phyloP scores from a whole-genome alignment of 2,888 invertebrate species.

The Vandiemenella viatica region DNA sequence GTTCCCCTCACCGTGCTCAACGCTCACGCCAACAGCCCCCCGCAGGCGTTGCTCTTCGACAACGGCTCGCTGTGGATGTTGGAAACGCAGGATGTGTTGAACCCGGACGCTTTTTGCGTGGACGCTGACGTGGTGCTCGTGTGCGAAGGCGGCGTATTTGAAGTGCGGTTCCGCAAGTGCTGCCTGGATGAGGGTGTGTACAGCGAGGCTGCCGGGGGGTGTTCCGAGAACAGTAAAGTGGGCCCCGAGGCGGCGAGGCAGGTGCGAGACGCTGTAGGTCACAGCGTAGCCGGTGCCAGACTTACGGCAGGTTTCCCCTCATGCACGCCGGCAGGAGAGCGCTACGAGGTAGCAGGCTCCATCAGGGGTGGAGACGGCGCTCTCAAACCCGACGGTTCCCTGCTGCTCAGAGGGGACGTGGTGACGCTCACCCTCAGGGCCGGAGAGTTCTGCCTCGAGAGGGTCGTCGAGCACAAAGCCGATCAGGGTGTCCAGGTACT shows the following conservation, averaged over 20 bases:
- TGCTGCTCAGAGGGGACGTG: neutral
- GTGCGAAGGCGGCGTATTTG: constrained; percentile 31
- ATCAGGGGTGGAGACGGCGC: constrained; percentile 1
- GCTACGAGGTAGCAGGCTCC: constrained; percentile 7
- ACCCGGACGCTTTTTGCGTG: constrained; percentile 48
- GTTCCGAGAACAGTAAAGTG: constrained; percentile 19
- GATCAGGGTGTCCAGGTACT: constrained; percentile 20
- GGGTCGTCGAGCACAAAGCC: constrained; percentile 29
- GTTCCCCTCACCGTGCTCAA: neutral
- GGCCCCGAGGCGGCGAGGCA: constrained; percentile 14
- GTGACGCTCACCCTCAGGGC: constrained; percentile 21
- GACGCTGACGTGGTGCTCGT: constrained; percentile 49
- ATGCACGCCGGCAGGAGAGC: constrained; percentile 2
- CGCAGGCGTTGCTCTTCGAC: constrained; percentile 40
- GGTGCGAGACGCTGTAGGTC: constrained; percentile 21
- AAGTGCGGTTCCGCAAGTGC: constrained; percentile 42
- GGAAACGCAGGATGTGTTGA: constrained; percentile 30
- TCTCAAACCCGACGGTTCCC: constrained; percentile 5
- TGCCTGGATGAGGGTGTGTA: constrained; percentile 50
- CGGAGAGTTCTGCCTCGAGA: constrained; percentile 33
- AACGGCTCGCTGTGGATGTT: constrained; percentile 47
- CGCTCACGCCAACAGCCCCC: neutral
- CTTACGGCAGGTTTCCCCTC: constrained; percentile 10
- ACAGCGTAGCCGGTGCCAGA: constrained; percentile 37
- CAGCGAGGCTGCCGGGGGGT: constrained; percentile 38